Conservation (phyloP, 2,888 invertebrate species). For the Vannuccia rotundouncinata region DNA sequence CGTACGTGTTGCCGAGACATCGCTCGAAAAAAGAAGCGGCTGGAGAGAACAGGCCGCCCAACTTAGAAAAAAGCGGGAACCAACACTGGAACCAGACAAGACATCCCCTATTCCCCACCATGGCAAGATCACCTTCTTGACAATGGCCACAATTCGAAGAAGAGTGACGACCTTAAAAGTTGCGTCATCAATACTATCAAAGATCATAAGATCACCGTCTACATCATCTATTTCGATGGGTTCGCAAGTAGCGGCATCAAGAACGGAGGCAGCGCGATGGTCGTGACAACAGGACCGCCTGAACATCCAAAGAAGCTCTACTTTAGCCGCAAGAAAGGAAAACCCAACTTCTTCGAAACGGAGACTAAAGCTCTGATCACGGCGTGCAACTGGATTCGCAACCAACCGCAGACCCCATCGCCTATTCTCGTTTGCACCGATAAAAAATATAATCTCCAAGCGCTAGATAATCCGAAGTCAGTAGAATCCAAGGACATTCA, state of each 20-base stretch:
- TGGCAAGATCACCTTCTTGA: conserved; percentile 20
- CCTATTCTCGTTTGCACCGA: conserved; percentile 20
- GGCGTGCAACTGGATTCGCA: conserved; percentile 3
- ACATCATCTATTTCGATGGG: conserved; percentile 8
- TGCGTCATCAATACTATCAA: conserved; percentile 11
- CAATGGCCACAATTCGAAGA: conserved; percentile 8
- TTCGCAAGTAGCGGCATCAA: background rate
- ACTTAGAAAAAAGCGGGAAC: conserved; percentile 9
- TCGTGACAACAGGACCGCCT: background rate
- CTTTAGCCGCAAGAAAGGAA: conserved; percentile 2
- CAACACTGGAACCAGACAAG: conserved; percentile 14
- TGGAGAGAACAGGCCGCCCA: conserved; percentile 18
- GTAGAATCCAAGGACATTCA: conserved; percentile 17
- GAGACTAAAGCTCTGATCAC: conserved; percentile 12
- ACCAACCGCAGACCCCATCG: conserved; percentile 8
- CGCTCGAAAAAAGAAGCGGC: no score
- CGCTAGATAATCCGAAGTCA: conserved; percentile 18
- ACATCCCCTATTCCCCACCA: conserved; percentile 4
- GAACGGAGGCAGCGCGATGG: background rate
- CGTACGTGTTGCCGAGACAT: no score
- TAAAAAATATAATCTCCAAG: background rate
- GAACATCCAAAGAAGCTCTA: background rate
- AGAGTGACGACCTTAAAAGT: conserved; percentile 7
- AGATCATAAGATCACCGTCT: conserved; percentile 19
- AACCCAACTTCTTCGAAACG: conserved; percentile 13